Evolutionary conservation across 2,113 vertebrate species (phyloP), one percentile per base, ranked within the genome.

Genomic region (Hyla sarda): DNA sequence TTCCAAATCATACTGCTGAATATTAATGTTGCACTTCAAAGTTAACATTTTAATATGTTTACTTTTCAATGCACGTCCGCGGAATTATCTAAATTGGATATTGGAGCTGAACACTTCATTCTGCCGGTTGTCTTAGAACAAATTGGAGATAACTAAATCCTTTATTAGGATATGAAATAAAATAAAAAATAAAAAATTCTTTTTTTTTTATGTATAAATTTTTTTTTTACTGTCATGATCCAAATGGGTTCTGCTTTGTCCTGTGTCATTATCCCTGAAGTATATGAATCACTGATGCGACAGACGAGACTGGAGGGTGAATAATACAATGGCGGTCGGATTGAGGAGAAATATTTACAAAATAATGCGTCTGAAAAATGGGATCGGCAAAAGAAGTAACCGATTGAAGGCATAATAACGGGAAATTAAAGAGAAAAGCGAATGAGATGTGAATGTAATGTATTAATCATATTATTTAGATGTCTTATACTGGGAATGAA

Each of bases 1-100:
- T 87, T 87, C 78, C 78, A 81, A 62, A 87, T 82, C 50, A 72
- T 41, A 47, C 84, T 81, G 65, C 34, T 87, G 85, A 87, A 87
- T 87, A 87, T 87, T 87, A 87, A 87, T 87, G 77, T 74, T 65
- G 77, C 85, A 82, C 67, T 82, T 87, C 67, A 87, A 87, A 74
- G 85, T 87, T 74, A 86, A 80, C 84, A 82, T 87, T 87, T 62
- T 74, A 73, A 87, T 87, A 82, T 87, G 78, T 81, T 81, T 81
- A 72, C 85, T 65, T 87, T 87, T 62, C 85, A 60, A 14, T 21
- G 78, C 85, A 87, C 78, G 78, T 87, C 69, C 23, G 37, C 19
- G 52, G 85, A 87, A 87, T 80, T 86, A 86, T 86, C 84, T 81
- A 54, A 72, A 81, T 80, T 86, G 84, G 84, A 86, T 86, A 72